Conservation (phyloP, 2,797 vertebrate species). For the Pantherophis alleghaniensis region DNA sequence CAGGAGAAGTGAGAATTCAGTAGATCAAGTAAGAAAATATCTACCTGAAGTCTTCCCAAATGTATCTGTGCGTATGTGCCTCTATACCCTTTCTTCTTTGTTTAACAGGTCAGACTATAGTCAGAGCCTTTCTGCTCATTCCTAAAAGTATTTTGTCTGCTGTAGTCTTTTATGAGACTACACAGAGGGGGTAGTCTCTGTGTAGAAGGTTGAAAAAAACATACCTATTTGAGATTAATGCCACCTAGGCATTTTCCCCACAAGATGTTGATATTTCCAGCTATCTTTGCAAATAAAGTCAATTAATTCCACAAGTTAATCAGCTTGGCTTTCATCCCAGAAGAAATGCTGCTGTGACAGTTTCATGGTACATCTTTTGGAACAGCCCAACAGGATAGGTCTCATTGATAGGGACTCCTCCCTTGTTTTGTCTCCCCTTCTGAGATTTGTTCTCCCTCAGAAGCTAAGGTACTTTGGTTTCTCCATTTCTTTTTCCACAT, state of each 20-base stretch:
- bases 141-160: neutral
- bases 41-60: neutral
- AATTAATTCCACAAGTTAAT: neutral
- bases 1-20: neutral
- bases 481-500: neutral
- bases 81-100: neutral
- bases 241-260: neutral
- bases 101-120: too few species aligned
- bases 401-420: neutral
- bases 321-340: neutral
- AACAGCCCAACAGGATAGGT: neutral
- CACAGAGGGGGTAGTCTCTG: too few species aligned
- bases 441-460: neutral
- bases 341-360: neutral
- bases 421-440: neutral
- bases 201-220: neutral
- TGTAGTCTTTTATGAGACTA: neutral
- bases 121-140: neutral
- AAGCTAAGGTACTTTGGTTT: neutral
- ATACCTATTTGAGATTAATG: neutral
- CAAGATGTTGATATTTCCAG: neutral
- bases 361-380: neutral
- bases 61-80: neutral
- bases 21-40: neutral
- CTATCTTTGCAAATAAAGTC: neutral